These are phyloP conservation scores for Puffinus mauretanicus DNA, from an alignment of 2,113 vertebrate genomes.

Conservation along the genomic window DNA sequence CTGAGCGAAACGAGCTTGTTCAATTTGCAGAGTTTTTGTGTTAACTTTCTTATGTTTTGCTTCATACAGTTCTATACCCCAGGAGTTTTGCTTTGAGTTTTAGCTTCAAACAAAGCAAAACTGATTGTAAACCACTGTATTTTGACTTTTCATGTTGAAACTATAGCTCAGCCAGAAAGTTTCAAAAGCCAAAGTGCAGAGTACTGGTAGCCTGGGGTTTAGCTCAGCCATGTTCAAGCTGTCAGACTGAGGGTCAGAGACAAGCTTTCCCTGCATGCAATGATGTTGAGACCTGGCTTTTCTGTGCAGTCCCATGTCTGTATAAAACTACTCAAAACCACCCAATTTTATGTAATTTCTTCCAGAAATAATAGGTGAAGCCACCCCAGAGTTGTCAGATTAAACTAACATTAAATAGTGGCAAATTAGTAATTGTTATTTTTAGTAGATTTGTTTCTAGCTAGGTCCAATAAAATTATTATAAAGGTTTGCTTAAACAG, in stretches of 20 bases:
- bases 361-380: not conserved
- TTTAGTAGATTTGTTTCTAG: not conserved
- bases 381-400: not conserved
- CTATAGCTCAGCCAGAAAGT: not conserved
- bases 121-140: not conserved
- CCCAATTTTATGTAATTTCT: not conserved
- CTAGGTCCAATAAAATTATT: not conserved
- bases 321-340: not conserved
- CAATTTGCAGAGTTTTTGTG: not conserved
- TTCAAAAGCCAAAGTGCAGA: not conserved
- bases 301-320: not conserved
- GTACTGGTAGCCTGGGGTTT: not conserved
- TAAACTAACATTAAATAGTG: not conserved
- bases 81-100: slow-evolving; percentile 51
- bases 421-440: not conserved
- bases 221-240: not conserved
- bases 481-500: not conserved
- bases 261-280: not conserved
- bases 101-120: slow-evolving; percentile 40
- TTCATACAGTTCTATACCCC: not conserved
- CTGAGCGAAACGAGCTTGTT: slow-evolving; percentile 23
- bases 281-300: not conserved
- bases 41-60: slow-evolving; percentile 22
- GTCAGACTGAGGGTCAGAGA: not conserved
- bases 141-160: slow-evolving; percentile 33